Percentiles rank a stretch among this genome's conserved stretches.
Conservation (phyloP, 2,888 invertebrate species). For the Brachypterus glaber region DNA sequence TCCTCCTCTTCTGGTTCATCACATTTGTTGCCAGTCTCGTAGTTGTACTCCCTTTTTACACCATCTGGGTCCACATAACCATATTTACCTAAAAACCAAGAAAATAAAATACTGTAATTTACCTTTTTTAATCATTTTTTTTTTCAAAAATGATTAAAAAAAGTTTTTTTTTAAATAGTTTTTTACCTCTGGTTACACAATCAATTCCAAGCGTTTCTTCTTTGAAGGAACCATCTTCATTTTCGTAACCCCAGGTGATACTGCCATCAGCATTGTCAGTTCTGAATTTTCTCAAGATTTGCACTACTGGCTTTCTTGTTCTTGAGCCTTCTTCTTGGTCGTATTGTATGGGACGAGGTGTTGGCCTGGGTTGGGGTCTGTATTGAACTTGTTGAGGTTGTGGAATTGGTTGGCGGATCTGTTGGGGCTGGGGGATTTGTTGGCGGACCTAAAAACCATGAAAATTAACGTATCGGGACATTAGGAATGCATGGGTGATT, state of each 20-base stretch:
- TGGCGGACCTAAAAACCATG: too few species aligned
- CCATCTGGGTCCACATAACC: slow-evolving; percentile 81
- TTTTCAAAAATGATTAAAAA: not conserved
- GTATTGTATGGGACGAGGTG: slow-evolving; percentile 21
- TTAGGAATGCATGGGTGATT: too few species aligned
- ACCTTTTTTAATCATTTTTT: not conserved
- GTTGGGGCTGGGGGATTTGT: too few species aligned
- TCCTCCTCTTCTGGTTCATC: slow-evolving; percentile 45
- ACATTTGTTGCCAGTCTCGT: slow-evolving; percentile 70
- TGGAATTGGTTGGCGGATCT: slow-evolving; percentile 13
- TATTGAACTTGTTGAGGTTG: slow-evolving; percentile 8
- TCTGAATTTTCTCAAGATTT: slow-evolving; percentile 50
- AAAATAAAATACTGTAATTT: not conserved
- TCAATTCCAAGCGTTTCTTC: slow-evolving; percentile 74
- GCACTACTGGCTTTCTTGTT: slow-evolving; percentile 36
- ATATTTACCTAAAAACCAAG: slow-evolving; percentile 46
- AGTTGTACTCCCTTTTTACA: slow-evolving; percentile 68
- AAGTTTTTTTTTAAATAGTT: slow-evolving; percentile 44
- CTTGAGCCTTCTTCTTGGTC: slow-evolving; percentile 38
- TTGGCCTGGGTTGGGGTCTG: slow-evolving; percentile 11
- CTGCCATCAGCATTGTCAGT: slow-evolving; percentile 74
- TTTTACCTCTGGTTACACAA: slow-evolving; percentile 27
- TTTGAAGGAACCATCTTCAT: slow-evolving; percentile 79
- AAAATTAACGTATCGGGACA: too few species aligned
- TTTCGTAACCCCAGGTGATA: slow-evolving; percentile 82